These are phyloP conservation scores for Pao palembangensis DNA, from an alignment of 2,113 vertebrate genomes.

Conservation along the genomic window DNA sequence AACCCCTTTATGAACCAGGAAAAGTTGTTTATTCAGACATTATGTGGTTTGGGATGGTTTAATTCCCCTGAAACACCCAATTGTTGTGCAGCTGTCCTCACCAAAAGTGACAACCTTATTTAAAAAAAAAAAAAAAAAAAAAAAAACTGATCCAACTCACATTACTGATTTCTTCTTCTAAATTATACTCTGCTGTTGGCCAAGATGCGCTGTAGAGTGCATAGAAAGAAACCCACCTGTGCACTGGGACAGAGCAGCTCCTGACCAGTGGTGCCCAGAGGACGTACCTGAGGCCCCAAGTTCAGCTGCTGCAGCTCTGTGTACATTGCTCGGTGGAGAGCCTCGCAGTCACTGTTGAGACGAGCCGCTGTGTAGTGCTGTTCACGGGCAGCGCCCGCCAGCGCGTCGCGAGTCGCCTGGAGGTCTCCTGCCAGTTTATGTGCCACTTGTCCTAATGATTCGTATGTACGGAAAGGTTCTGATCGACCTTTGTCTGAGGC, in stretches of 20 bases:
- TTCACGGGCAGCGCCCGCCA: conserved; percentile 67
- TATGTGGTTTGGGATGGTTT: neutral
- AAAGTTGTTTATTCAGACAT: neutral
- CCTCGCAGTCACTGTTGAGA: conserved; percentile 71
- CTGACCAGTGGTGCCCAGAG: conserved; percentile 52
- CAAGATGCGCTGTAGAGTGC: conserved; percentile 5
- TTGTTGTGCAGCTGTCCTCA: conserved; percentile 27
- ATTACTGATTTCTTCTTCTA: neutral
- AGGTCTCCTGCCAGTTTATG: conserved; percentile 73
- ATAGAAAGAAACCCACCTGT: conserved; percentile 71
- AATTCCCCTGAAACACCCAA: conserved; percentile 12
- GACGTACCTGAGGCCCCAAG: conserved; percentile 81
- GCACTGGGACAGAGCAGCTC: conserved; percentile 73
- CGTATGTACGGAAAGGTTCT: conserved; percentile 83
- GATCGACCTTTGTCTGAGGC: conserved; percentile 61
- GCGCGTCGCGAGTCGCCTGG: conserved; percentile 61
- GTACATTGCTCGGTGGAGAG: conserved; percentile 75
- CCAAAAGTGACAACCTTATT: conserved; percentile 25
- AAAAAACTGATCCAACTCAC: conserved; percentile 49
- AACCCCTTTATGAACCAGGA: neutral
- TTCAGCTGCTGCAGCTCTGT: conserved; percentile 77
- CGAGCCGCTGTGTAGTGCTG: conserved; percentile 70
- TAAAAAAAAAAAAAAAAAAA: neutral
- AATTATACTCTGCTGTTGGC: neutral
- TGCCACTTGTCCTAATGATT: conserved; percentile 77